Evolutionary conservation across 1,140 invertebrate species (phyloP), one percentile per base, ranked within the genome.

Genomic region (Nymphalis io): DNA sequence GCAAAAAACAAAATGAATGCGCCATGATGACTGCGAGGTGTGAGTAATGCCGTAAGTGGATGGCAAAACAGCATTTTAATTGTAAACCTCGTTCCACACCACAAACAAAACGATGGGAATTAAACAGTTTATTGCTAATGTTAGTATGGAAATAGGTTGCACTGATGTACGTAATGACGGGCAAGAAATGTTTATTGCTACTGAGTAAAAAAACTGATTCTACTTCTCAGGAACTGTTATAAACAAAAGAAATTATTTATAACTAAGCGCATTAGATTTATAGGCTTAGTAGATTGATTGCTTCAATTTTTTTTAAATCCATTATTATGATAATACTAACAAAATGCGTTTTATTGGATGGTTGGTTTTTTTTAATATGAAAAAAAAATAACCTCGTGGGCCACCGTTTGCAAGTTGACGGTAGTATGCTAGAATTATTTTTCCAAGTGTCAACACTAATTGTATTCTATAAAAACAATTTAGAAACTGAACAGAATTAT

Each of bases 1-100:
- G 71, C 76, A 83, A 82, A 88, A 85, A 86, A 83, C 60, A 72
- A 81, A 78, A 83, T 81, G 79, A 83, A 81, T 83, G 75, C 72
- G 62, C 76, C 73, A 66, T 78, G 78, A 80, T 73, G 78, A 78
- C 70, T 82, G 65, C 71, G 77, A 90, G 84, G 87, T 87, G 85
- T 87, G 84, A 86, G 78, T 81, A 82, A 84, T 86, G 80, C 82
- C 75, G 82, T 85, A 84, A 86, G 78, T 84, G 46, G 46, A 51
- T 51, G 80, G 74, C 64, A 83, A 83, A 82, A 80, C 79, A 76
- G 73, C 80, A 81, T 82, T 85, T 83, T 86, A 85, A 86, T 82
- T 82, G 78, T 81, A 80, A 83, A 68, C 72, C 76, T 76, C 75
- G 76, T 79, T 81, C 64, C 75, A 81, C 72, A 83, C 72, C 62